phyloP scores from a whole-genome alignment of 2,888 invertebrate species.

The Hoplodrina blanda region DNA sequence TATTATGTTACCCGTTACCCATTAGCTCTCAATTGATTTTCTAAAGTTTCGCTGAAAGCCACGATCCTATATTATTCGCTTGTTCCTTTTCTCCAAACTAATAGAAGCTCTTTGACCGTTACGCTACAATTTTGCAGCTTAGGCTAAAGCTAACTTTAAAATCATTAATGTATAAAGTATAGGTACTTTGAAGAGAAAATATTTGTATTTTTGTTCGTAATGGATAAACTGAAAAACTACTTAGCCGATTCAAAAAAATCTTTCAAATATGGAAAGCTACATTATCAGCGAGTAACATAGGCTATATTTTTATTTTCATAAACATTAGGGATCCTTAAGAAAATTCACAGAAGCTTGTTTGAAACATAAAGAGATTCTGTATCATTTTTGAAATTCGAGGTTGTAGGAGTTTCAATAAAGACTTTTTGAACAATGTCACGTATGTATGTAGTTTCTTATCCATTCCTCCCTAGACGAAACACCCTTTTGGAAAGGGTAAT shows the following conservation, averaged over 20 bases:
- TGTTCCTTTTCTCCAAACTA: conserved; percentile 36
- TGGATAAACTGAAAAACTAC: too few species aligned
- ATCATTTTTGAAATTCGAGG: neutral
- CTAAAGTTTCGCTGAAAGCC: conserved; percentile 36
- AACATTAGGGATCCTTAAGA: too few species aligned
- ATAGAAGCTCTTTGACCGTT: conserved; percentile 45
- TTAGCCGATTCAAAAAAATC: too few species aligned
- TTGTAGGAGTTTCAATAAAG: neutral
- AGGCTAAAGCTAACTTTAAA: conserved; percentile 12
- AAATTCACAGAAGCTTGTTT: neutral
- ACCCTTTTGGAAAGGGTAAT: too few species aligned
- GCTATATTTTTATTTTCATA: too few species aligned
- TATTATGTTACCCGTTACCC: conserved; percentile 39
- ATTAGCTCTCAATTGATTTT: conserved; percentile 52
- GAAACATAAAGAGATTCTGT: neutral
- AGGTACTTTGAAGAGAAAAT: neutral
- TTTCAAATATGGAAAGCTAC: too few species aligned
- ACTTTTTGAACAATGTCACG: neutral
- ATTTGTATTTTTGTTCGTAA: too few species aligned
- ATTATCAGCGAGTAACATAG: too few species aligned
- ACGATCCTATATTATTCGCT: conserved; percentile 36
- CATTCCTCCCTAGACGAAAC: too few species aligned
- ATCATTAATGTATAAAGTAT: conserved; percentile 10
- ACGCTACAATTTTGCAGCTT: conserved; percentile 19
- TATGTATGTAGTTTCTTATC: too few species aligned